Conservation (phyloP, 1,140 invertebrate genomes). For the Scaptodrosophila lebanonensis region DNA sequence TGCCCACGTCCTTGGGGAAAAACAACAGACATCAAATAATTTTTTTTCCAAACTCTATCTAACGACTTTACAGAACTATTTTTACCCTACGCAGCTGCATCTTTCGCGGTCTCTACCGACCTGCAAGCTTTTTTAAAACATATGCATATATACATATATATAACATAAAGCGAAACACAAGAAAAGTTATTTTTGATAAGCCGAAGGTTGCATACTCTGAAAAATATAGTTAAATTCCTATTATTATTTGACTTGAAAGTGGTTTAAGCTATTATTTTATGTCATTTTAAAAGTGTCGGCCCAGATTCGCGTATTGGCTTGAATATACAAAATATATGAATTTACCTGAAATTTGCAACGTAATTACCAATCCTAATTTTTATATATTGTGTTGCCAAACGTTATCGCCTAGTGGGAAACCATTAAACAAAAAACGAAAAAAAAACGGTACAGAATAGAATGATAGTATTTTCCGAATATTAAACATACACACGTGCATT, state of each 20-base stretch:
- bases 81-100: conserved; percentile 2
- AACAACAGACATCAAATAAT: too few species aligned
- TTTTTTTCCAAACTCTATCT: too few species aligned
- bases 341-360: too few species aligned
- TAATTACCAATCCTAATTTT: too few species aligned
- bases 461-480: conserved; percentile 40
- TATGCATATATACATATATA: conserved; percentile 3
- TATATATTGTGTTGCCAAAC: conserved; percentile 21
- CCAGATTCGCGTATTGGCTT: background rate
- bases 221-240: conserved; percentile 22
- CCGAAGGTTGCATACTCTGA: conserved; percentile 23
- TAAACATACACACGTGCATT: conserved; percentile 48
- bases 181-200: conserved; percentile 46
- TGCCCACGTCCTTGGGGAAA: too few species aligned
- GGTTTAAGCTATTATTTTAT: too few species aligned
- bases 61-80: background rate
- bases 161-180: conserved; percentile 37
- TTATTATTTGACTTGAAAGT: background rate
- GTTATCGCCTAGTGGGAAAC: conserved; percentile 4
- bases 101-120: background rate
- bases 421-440: too few species aligned
- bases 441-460: conserved; percentile 28
- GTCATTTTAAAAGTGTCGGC: background rate
- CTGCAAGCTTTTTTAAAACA: background rate
- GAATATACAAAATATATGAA: background rate